Percentiles rank a stretch among this genome's conserved stretches.
Evolutionary conservation across 1,140 invertebrate species (phyloP).

Genomic region (Anagrus nilaparvatae): DNA sequence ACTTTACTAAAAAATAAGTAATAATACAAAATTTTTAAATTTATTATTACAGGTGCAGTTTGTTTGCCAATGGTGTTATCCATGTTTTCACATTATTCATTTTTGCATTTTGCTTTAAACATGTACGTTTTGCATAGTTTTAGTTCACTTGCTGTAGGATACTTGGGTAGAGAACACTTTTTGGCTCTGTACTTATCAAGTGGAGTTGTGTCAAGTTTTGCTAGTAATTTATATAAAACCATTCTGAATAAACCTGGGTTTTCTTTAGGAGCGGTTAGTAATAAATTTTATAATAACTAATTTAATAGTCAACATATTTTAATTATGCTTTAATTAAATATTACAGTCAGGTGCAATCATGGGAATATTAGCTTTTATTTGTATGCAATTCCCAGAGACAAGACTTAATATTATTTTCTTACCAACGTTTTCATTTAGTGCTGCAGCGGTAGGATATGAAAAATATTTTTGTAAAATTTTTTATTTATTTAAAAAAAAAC

Average conservation of each 20-base stretch:
- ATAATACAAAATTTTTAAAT: constrained; percentile 10
- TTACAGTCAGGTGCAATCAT: constrained; percentile 89
- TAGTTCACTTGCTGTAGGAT: constrained; percentile 51
- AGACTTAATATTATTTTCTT: constrained; percentile 82
- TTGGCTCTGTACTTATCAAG: constrained; percentile 80
- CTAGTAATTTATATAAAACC: constrained; percentile 74
- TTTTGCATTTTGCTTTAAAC: constrained; percentile 79
- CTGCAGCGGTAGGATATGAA: constrained; percentile 55
- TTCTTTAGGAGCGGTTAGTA: constrained; percentile 84
- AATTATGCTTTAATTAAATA: constrained; percentile 11
- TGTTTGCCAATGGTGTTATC: constrained; percentile 86
- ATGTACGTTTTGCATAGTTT: constrained; percentile 95
- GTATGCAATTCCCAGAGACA: constrained; percentile 75
- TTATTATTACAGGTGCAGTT: constrained; percentile 48
- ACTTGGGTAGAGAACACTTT: constrained; percentile 87
- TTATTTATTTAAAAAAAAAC: constrained; percentile 13
- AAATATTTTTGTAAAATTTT: constrained; percentile 14
- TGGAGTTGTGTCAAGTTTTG: constrained; percentile 78
- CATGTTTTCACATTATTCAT: constrained; percentile 85
- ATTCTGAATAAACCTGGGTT: constrained; percentile 52
- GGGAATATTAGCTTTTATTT: constrained; percentile 77
- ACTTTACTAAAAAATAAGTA: constrained; percentile 3
- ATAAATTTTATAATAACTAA: constrained; percentile 13
- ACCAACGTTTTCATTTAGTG: constrained; percentile 78
- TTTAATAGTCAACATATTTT: constrained; percentile 10